Conservation (phyloP, 2,113 vertebrate genomes). For the Chiloscyllium plagiosum region DNA sequence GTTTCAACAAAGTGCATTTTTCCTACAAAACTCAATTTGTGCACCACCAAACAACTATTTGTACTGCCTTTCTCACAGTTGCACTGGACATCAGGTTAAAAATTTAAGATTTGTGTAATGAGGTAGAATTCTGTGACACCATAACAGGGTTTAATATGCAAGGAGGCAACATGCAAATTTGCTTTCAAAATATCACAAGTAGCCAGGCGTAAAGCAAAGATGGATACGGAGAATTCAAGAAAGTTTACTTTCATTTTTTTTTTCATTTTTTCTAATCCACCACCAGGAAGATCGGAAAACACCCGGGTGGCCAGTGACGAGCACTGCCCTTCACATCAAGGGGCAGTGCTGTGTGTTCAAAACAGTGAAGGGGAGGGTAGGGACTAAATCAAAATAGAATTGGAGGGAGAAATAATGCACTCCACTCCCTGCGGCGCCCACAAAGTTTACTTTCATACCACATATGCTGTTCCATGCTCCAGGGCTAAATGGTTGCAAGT, state of each 20-base stretch:
- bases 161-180: not conserved
- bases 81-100: not conserved
- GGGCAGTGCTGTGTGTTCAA: too few species aligned
- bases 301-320: too few species aligned
- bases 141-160: not conserved
- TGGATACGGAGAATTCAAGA: not conserved
- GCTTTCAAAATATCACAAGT: not conserved
- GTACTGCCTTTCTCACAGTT: not conserved
- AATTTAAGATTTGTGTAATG: not conserved
- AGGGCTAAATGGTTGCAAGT: not conserved
- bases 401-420: too few species aligned
- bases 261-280: too few species aligned
- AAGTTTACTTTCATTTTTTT: not conserved
- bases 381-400: too few species aligned
- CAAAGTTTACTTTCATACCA: not conserved
- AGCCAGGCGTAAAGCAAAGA: not conserved
- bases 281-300: too few species aligned
- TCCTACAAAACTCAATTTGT: too few species aligned
- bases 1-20: too few species aligned
- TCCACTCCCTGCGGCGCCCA: too few species aligned
- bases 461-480: not conserved
- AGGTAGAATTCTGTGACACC: not conserved
- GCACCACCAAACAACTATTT: too few species aligned
- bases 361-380: too few species aligned
- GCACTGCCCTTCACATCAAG: too few species aligned